These are phyloP conservation scores for Taurulus bubalis DNA, from an alignment of 2,113 vertebrate species.

Conservation along the genomic window DNA sequence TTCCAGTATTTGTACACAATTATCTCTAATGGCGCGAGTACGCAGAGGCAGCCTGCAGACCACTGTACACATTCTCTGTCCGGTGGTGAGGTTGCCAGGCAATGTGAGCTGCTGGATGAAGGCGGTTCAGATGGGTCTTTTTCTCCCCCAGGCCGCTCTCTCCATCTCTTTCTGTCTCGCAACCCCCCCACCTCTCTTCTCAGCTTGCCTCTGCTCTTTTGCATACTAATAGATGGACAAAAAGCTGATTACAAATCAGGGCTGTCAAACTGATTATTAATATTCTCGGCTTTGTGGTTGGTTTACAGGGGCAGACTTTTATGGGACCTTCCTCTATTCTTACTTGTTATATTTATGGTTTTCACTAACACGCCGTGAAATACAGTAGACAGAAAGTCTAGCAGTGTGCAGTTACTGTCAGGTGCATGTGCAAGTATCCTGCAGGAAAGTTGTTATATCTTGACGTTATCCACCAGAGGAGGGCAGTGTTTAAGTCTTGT, in stretches of 20 bases:
- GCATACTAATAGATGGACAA: conserved; percentile 78
- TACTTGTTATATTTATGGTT: conserved; percentile 25
- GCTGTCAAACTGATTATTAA: conserved; percentile 65
- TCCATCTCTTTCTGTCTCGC: conserved; percentile 58
- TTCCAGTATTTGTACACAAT: conserved; percentile 53
- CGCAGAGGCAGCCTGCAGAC: conserved; percentile 58
- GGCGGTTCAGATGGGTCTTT: conserved; percentile 45
- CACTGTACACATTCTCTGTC: conserved; percentile 75
- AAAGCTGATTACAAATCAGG: conserved; percentile 61
- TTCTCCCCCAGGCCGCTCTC: conserved; percentile 31
- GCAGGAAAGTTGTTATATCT: not conserved
- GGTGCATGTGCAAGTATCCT: not conserved
- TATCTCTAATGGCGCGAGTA: conserved; percentile 49
- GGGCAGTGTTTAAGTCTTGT: conserved; percentile 39
- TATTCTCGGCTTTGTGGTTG: conserved; percentile 41
- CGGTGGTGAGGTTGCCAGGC: conserved; percentile 77
- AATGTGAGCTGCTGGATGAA: conserved; percentile 65
- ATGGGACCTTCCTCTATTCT: conserved; percentile 39
- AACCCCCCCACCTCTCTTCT: conserved; percentile 52
- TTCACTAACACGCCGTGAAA: conserved; percentile 16
- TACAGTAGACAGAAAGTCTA: conserved; percentile 35
- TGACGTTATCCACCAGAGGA: conserved; percentile 63
- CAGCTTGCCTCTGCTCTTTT: conserved; percentile 60
- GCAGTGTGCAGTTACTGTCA: not conserved
- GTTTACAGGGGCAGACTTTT: conserved; percentile 34